Evolutionary conservation across 1,140 invertebrate species (phyloP), one percentile per base, ranked within the genome.

Genomic region (Drosophila elegans): DNA sequence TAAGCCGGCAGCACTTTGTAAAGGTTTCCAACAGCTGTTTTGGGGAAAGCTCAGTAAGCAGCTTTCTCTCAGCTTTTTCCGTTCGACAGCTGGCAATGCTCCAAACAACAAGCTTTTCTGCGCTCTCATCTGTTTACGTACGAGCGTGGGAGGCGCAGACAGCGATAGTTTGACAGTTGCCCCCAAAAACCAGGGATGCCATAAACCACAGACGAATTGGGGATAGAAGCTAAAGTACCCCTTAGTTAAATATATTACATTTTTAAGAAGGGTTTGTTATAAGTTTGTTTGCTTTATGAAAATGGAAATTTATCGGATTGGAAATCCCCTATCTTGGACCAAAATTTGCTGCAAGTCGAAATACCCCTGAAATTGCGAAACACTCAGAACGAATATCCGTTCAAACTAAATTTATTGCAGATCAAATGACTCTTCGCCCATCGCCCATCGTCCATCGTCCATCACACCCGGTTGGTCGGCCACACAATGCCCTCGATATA

Each of bases 81-180:
- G 3, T 12, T 6, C 9, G 11, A 3, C 56, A 53, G 9, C 42
- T 82, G 80, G 80, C 80, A 82, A 63, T 69, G 69, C 79, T 21
- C 16, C 49, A 13, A 56, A 7, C 21, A 13, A 41, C 42, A 57
- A 62, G 63, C 71, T 55, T 61, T 48, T 1, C 2, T 2, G n/a
- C 45, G n/a, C 34, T 46, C 16, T 10, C 12, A 38, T 51, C 42
- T 83, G 72, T 83, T 83, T 80, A 80, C 80, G 80, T 55, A 79
- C 49, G 21, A 13, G 71, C 13, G 34, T 44, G 44, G 9, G 36
- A 45, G 16, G 21, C 46, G 48, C 4, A 79, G 55, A 64, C 62
- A 57, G 46, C 25, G 61, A 12, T 60, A 59, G 21, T 51, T 67
- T 76, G 73, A 76, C 73, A 76, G 10, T 16, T 59, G 29, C 3